Conservation (phyloP, 1,140 invertebrate genomes). For the Colletes latitarsis region DNA sequence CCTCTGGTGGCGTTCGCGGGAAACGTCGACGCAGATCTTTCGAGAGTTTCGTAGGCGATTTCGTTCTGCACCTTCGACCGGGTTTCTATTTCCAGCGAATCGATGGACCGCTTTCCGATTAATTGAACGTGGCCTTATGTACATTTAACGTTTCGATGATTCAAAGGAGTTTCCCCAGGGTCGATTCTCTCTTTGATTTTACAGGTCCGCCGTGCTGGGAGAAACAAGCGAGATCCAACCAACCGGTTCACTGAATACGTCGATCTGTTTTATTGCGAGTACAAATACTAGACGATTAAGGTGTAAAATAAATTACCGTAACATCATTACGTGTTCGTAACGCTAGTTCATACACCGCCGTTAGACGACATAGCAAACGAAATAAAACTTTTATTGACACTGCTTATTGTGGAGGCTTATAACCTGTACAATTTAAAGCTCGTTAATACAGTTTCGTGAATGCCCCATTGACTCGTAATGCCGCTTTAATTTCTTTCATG, state of each 20-base stretch:
- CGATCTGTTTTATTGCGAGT: not conserved
- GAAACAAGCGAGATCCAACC: not conserved
- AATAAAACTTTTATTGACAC: conserved; percentile 30
- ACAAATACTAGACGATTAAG: not conserved
- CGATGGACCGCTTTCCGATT: conserved; percentile 2
- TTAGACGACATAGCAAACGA: not conserved
- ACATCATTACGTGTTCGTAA: not conserved
- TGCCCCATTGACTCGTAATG: conserved; percentile 37
- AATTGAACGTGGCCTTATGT: not conserved
- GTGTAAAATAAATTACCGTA: not conserved
- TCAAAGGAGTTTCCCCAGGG: not conserved
- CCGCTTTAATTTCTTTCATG: conserved; percentile 26
- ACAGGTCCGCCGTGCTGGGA: not conserved
- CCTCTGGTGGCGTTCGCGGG: too few relatives aligned
- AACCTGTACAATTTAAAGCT: conserved; percentile 22
- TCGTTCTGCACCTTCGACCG: not conserved
- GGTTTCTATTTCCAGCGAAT: not conserved
- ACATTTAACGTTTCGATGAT: not conserved
- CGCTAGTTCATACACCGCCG: not conserved
- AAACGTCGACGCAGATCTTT: not conserved
- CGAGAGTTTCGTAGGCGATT: not conserved
- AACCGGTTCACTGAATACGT: not conserved
- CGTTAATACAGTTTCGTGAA: conserved; percentile 34
- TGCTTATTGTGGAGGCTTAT: not conserved
- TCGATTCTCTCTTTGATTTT: not conserved